Evolutionary conservation across 2,888 invertebrate genomes (phyloP).

Genomic region (Euzophera pinguis): DNA sequence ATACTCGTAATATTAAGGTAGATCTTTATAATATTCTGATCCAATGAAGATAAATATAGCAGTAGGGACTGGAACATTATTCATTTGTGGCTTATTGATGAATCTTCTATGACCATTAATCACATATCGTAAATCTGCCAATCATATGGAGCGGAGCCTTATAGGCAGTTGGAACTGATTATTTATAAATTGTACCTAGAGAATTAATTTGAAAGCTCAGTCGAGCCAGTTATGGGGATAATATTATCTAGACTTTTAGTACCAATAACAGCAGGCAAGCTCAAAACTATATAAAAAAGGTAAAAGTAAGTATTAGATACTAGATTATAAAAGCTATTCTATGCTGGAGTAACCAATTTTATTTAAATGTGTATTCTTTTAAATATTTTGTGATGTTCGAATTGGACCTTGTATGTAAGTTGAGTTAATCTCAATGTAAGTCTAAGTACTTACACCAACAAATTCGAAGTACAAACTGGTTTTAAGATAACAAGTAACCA

Average conservation of each 20-base stretch:
- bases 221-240: too few species aligned
- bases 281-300: background rate
- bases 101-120: constrained; percentile 3
- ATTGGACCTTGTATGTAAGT: too few species aligned
- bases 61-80: background rate
- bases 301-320: too few species aligned
- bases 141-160: background rate
- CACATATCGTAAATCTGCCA: background rate
- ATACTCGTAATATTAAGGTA: background rate
- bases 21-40: background rate
- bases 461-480: background rate
- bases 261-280: too few species aligned
- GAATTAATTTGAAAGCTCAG: background rate
- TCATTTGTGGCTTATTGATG: constrained; percentile 3
- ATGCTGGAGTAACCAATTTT: too few species aligned
- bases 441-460: background rate
- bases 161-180: background rate
- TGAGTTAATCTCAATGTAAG: too few species aligned
- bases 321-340: too few species aligned
- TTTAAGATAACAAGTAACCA: constrained; percentile 1
- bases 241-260: too few species aligned
- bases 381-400: too few species aligned
- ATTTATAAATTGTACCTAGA: background rate
- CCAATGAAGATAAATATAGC: background rate
- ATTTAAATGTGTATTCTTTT: background rate